Evolutionary conservation across 1,140 invertebrate genomes (phyloP), one percentile per base, ranked within the genome.

Genomic region (Formica exsecta): DNA sequence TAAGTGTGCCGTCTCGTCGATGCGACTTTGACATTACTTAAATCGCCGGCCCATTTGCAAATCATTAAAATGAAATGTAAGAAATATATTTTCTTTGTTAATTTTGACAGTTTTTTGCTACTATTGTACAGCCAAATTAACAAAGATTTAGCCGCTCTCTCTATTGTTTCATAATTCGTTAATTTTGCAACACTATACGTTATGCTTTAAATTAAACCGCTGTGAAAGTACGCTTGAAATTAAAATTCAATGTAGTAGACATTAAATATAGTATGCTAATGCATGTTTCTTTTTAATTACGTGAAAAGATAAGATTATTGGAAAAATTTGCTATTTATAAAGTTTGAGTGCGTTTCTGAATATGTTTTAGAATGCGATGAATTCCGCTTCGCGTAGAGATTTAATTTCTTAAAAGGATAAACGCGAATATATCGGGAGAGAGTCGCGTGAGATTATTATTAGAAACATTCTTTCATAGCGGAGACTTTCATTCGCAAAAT

Each of bases 21-120:
- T 59, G 25, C 38, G 51, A 11, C 57, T 85, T 68, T 75, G 81
- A 85, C 59, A 54, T 62, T 71, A 73, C 59, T 85, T 57, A 75
- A 61, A 87, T 74, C 51, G 36, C 16, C 57, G 71, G 3, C 32
- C 57, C 32, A 65, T 88, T 89, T 90, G 64, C 77, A 75, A 84
- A 64, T 57, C 57, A 68, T 90, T 90, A 74, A 87, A 68, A 88
- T 83, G 81, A 29, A 29, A 29, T 0, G 1, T 29, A 29, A 29
- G 25, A 29, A 29, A 29, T 29, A 29, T 29, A 1, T 29, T 29
- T 29, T 29, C 1, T 29, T 29, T 29, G 25, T 29, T 29, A 29
- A 29, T 29, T 29, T 29, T 29, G 1, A 29, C 25, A 29, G 25
- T 29, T 29, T 29, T 29, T 29, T 29, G 22, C 22, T 22, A 22